Evolutionary conservation across 2,113 vertebrate species (phyloP).

Genomic region (Ailuropoda melanoleuca): DNA sequence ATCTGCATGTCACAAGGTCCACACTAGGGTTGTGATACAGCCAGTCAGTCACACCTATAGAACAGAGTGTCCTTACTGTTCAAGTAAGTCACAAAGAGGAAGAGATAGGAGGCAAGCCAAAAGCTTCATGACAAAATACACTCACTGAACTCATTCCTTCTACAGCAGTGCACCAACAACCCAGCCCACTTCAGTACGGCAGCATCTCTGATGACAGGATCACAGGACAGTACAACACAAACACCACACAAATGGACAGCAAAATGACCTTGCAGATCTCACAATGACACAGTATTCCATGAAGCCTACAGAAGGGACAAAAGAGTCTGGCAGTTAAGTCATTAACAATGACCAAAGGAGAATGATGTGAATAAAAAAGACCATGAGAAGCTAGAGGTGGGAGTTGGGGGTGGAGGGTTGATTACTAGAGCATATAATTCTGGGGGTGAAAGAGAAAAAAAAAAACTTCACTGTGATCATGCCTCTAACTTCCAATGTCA

Average conservation of each 20-base stretch:
- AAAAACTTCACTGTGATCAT: neutral
- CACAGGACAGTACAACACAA: neutral
- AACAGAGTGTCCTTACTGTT: neutral
- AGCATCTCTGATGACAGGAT: neutral
- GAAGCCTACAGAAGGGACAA: neutral
- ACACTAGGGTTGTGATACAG: neutral
- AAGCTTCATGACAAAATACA: neutral
- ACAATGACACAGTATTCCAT: neutral
- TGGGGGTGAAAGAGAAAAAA: accelerated
- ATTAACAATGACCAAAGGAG: neutral
- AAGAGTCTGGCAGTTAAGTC: neutral
- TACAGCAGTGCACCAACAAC: neutral
- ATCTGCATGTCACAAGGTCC: neutral
- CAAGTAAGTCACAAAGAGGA: neutral
- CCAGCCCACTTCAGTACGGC: neutral
- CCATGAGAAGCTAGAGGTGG: neutral
- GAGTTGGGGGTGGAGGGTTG: neutral
- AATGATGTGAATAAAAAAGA: neutral
- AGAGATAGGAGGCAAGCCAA: neutral
- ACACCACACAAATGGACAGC: neutral
- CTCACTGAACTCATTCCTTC: neutral
- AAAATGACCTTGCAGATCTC: neutral
- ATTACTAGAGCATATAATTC: neutral
- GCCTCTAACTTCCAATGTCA: neutral
- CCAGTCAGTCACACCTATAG: neutral